Evolutionary conservation across 2,113 vertebrate species (phyloP).

Genomic region (Crotalus viridis): DNA sequence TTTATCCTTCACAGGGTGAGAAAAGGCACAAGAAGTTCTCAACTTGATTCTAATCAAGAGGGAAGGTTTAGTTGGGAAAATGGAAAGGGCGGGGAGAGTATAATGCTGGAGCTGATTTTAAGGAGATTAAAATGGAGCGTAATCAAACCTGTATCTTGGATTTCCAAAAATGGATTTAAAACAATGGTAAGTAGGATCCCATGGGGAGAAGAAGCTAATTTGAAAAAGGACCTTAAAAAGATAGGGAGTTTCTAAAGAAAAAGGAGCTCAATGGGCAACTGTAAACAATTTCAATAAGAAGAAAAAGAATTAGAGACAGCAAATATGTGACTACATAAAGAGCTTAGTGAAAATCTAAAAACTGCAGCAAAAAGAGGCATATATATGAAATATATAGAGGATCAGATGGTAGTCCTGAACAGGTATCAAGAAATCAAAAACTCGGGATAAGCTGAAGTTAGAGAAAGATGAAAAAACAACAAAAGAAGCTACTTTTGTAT

Average conservation of each 20-base stretch:
- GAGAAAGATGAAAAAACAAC: background rate
- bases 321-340: background rate
- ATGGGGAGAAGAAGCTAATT: background rate
- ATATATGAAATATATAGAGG: background rate
- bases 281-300: background rate
- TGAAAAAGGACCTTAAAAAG: background rate
- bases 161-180: background rate
- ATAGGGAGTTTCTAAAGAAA: background rate
- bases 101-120: background rate
- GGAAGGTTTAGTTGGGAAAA: background rate
- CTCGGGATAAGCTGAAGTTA: background rate
- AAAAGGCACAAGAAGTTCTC: background rate
- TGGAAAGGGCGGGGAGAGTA: background rate
- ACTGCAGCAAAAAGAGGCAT: background rate
- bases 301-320: background rate
- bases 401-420: background rate
- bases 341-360: background rate
- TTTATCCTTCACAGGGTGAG: background rate
- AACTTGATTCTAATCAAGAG: background rate
- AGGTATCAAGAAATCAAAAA: background rate
- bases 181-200: background rate
- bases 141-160: background rate
- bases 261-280: background rate
- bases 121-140: background rate
- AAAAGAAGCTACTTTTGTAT: background rate